Conservation (phyloP, 2,888 invertebrate species). For the Monoplex corrugatus region DNA sequence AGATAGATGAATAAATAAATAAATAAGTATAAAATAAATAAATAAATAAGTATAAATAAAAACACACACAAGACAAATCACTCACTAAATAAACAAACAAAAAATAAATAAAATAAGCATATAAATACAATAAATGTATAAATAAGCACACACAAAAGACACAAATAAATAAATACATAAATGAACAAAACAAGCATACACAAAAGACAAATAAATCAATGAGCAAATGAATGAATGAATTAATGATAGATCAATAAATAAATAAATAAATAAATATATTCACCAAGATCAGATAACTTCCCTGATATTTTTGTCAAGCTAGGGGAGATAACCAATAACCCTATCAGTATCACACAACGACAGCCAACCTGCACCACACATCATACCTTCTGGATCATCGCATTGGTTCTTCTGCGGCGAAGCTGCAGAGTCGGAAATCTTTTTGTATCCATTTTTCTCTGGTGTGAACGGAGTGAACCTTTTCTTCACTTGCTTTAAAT, state of each 20-base stretch:
- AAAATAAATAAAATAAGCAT: neutral
- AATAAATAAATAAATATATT: no score
- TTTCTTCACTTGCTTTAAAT: conserved; percentile 10
- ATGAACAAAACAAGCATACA: no score
- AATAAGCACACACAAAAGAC: neutral
- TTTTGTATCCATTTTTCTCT: neutral
- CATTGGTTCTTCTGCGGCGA: neutral
- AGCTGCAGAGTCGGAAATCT: neutral
- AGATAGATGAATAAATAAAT: neutral
- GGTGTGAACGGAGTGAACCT: neutral
- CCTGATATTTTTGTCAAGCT: no score
- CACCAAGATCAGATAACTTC: no score
- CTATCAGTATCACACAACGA: no score
- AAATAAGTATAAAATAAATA: neutral
- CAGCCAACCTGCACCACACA: no score
- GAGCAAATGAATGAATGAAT: no score
- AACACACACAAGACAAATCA: no score
- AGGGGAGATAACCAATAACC: no score
- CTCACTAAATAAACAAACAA: no score
- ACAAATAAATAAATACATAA: neutral
- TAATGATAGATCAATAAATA: no score
- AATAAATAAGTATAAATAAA: neutral
- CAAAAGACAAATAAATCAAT: no score
- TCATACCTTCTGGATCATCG: conserved; percentile 7
- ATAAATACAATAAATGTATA: neutral